Evolutionary conservation across 2,888 invertebrate genomes (phyloP).

Genomic region (Lydus trimaculatus): DNA sequence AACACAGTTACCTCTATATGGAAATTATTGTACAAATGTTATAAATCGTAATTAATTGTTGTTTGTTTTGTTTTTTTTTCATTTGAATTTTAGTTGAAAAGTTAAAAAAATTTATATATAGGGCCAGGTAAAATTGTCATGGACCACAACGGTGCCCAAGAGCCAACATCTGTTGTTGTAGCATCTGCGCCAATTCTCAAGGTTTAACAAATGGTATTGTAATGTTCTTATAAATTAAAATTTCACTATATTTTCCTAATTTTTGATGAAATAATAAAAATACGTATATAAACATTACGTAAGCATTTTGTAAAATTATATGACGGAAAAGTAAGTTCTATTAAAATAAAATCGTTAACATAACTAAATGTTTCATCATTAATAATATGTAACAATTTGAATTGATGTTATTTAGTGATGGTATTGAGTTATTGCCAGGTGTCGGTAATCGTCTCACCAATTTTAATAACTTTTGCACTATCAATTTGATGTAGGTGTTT

Average conservation of each 20-base stretch:
- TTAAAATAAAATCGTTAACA: neutral
- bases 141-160: slow-evolving; percentile 34
- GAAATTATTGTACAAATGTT: neutral
- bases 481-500: slow-evolving; percentile 21
- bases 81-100: neutral
- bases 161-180: slow-evolving; percentile 39
- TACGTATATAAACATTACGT: neutral
- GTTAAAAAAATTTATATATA: neutral
- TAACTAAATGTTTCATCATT: neutral
- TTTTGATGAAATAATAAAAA: neutral
- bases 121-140: slow-evolving; percentile 28
- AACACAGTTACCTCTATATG: neutral
- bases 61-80: neutral
- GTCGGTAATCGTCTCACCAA: neutral
- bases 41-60: neutral
- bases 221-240: slow-evolving; percentile 17
- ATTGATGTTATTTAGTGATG: neutral
- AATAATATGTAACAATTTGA: slow-evolving; percentile 3
- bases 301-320: neutral
- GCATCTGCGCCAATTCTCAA: slow-evolving; percentile 36
- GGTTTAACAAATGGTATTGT: slow-evolving; percentile 25
- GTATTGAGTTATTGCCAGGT: neutral
- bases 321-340: neutral
- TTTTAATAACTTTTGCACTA: slow-evolving; percentile 10
- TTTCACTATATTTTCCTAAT: neutral